A percentile compares a stretch with the other conserved stretches of the same genome.
Evolutionary conservation across 2,888 invertebrate genomes (phyloP).

Genomic region (Coelopa pilipes): DNA sequence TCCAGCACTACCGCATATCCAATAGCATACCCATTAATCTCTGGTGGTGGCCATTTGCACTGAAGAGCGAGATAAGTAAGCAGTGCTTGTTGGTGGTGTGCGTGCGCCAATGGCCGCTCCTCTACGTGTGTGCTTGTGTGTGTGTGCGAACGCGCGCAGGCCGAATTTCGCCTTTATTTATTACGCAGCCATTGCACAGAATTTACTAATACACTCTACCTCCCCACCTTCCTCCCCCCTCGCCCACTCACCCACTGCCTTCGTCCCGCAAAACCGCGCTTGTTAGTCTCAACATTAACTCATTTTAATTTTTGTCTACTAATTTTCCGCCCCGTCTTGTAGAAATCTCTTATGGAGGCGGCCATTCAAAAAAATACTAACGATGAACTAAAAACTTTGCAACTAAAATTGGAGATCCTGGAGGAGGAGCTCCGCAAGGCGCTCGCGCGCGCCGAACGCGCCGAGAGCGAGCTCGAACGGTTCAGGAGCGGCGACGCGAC

Average conservation of each 20-base stretch:
- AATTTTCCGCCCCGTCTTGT: constrained; percentile 58
- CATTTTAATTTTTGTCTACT: constrained; percentile 49
- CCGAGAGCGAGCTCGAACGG: constrained; percentile 67
- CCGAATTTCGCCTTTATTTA: no score
- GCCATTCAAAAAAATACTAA: constrained; percentile 68
- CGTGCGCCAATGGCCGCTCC: constrained; percentile 2
- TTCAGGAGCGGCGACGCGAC: constrained; percentile 47
- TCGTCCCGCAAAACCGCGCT: no score
- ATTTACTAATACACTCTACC: background rate
- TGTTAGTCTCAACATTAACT: background rate
- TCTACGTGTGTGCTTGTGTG: background rate
- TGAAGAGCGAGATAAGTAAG: constrained; percentile 15
- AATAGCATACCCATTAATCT: background rate
- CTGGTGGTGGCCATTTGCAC: constrained; percentile 27
- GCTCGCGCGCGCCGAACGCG: constrained; percentile 68
- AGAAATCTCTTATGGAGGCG: constrained; percentile 70
- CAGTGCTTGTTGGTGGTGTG: constrained; percentile 1
- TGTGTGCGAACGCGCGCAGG: background rate
- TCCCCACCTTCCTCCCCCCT: background rate
- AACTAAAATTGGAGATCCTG: constrained; percentile 70
- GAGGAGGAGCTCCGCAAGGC: constrained; percentile 70
- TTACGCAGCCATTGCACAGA: no score
- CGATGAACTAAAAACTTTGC: constrained; percentile 70
- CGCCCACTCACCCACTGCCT: background rate
- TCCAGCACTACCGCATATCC: constrained; percentile 1